A percentile compares a stretch with the other conserved stretches of the same genome.
These are phyloP conservation scores for Oscheius sp. DNA, from an alignment of 2,888 invertebrate species.

Conservation along the genomic window DNA sequence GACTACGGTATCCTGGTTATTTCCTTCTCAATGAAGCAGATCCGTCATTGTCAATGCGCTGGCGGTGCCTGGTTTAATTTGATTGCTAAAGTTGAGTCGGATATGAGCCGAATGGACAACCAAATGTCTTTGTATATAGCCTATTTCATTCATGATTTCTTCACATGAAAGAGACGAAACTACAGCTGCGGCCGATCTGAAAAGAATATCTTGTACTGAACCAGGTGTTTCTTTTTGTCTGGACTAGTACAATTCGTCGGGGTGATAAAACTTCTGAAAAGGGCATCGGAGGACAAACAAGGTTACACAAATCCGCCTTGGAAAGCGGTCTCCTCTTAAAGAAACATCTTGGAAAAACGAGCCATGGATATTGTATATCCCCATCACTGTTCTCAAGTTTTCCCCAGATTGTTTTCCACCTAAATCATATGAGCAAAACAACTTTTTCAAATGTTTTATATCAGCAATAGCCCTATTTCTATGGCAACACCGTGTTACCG, in stretches of 20 bases:
- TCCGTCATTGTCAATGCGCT: neutral
- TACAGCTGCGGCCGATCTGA: neutral
- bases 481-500: too few species aligned
- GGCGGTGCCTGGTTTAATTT: conserved; percentile 9
- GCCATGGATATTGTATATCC: too few species aligned
- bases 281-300: neutral
- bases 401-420: too few species aligned
- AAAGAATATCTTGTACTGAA: neutral
- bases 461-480: too few species aligned
- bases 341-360: too few species aligned
- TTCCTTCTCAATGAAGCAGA: too few species aligned
- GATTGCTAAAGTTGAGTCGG: conserved; percentile 28
- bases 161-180: neutral
- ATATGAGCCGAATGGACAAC: conserved; percentile 21
- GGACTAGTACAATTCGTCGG: conserved; percentile 5
- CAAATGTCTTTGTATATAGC: conserved; percentile 2
- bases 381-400: too few species aligned
- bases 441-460: too few species aligned
- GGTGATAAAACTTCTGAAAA: conserved; percentile 14
- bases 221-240: conserved; percentile 11
- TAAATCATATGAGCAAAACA: too few species aligned
- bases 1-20: neutral
- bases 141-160: neutral
- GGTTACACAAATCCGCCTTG: too few species aligned
- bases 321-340: too few species aligned